Evolutionary conservation across 2,888 invertebrate species (phyloP).

Genomic region (Pegoplata infirma): DNA sequence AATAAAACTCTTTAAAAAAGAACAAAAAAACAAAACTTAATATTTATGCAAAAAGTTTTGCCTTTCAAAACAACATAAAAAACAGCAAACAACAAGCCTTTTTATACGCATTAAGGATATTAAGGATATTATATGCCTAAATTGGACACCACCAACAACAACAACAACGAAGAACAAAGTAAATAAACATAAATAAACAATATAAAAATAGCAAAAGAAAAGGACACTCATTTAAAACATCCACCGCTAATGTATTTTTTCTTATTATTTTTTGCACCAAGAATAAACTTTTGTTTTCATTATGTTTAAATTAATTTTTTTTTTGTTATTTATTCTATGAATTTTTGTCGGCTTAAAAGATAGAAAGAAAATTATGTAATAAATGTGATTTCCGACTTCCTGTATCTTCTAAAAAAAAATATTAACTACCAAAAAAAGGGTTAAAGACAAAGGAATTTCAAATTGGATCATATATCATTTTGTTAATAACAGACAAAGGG

Average conservation of each 20-base stretch:
- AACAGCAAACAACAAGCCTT: not conserved
- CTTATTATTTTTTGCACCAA: not conserved
- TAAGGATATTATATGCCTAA: not conserved
- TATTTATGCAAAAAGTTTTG: slow-evolving; percentile 10
- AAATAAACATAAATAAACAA: not conserved
- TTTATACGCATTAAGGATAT: not conserved
- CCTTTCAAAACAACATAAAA: not conserved
- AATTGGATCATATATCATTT: not conserved
- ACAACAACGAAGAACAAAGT: slow-evolving; percentile 8
- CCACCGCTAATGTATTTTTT: not conserved
- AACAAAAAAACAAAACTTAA: not conserved
- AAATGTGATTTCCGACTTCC: slow-evolving; percentile 1
- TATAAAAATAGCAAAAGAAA: not conserved
- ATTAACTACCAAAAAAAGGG: not conserved
- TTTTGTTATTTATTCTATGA: not conserved
- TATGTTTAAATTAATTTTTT: slow-evolving; percentile 1
- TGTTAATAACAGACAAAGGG: not conserved
- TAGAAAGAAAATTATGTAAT: slow-evolving; percentile 5
- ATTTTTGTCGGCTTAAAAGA: not conserved
- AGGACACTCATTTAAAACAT: not conserved
- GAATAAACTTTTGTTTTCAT: not conserved
- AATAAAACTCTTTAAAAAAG: not conserved
- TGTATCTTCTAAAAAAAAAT: not conserved
- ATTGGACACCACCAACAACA: not conserved
- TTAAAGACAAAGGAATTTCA: not conserved